Evolutionary conservation across 1,140 invertebrate species (phyloP), one percentile per base, ranked within the genome.

Genomic region (Halictus rubicundus): DNA sequence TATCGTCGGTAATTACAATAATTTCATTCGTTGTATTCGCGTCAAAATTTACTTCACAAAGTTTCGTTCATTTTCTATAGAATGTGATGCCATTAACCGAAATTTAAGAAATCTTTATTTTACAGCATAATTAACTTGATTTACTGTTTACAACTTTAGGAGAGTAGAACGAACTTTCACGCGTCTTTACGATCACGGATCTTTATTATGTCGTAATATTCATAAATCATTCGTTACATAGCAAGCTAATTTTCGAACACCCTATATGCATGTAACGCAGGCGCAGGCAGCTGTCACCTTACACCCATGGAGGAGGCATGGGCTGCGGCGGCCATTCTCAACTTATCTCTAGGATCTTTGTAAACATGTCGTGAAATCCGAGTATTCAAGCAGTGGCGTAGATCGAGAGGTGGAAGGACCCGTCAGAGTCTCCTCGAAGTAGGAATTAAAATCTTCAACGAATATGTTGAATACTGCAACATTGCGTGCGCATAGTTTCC

Each of bases 291-390:
- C 92, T 93, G 92, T 93, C 92, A 93, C 91, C 92, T 93, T 93
- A 93, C 90, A 93, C 92, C 92, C 87, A 90, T 90, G 89, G 86
- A 90, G 89, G 87, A 90, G 88, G 88, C 89, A 90, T 88, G 89
- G 87, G 86, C 88, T 89, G 88, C 88, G 88, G 87, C 91, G 90
- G 91, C 92, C 92, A 93, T 93, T 93, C 92, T 92, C 91, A 93
- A 93, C 92, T 93, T 93, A 93, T 93, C 92, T 93, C 91, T 91
- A 91, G 91, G 92, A 93, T 93, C 92, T 92, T 93, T 93, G 92
- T 93, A 93, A 93, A 93, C 92, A 93, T 92, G 92, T 93, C 92
- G 92, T 93, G 92, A 93, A 93, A 93, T 93, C 90, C 90, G 92
- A 93, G 92, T 93, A 92, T 91, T 89, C 89, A 78, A 82, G 87